These are phyloP conservation scores for Taxidea taxus DNA, from an alignment of 2,113 vertebrate species.

Conservation along the genomic window DNA sequence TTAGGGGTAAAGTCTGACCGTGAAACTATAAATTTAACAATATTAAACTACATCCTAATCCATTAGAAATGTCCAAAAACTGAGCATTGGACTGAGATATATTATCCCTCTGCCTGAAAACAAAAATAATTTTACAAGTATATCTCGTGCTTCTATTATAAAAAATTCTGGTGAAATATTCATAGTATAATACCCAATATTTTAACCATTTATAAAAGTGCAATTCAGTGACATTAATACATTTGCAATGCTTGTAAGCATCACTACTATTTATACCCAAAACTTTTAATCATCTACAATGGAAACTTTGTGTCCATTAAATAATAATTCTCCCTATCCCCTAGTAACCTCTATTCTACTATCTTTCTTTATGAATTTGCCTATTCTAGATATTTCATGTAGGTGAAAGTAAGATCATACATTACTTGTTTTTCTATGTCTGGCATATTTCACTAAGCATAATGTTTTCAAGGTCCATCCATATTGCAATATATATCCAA, in stretches of 20 bases:
- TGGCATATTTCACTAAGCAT: neutral
- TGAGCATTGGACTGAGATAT: neutral
- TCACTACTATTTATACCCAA: neutral
- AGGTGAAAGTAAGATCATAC: neutral
- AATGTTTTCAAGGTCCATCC: neutral
- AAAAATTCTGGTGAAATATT: neutral
- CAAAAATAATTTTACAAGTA: neutral
- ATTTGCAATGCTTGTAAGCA: neutral
- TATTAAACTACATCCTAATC: neutral
- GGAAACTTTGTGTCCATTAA: neutral
- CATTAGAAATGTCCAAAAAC: neutral
- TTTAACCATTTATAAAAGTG: constrained; percentile 11
- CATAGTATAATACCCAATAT: neutral
- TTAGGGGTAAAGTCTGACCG: neutral
- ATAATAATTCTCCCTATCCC: neutral
- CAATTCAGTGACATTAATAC: neutral
- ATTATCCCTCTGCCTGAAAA: neutral
- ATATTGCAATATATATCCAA: neutral
- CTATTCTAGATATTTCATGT: neutral
- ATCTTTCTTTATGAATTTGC: neutral
- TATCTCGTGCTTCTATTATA: neutral
- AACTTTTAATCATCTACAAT: neutral
- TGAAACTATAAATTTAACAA: constrained; percentile 12
- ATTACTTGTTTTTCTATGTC: neutral
- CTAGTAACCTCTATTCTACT: neutral